Evolutionary conservation across 2,888 invertebrate species (phyloP).

Genomic region (Agrilus cyanescens): DNA sequence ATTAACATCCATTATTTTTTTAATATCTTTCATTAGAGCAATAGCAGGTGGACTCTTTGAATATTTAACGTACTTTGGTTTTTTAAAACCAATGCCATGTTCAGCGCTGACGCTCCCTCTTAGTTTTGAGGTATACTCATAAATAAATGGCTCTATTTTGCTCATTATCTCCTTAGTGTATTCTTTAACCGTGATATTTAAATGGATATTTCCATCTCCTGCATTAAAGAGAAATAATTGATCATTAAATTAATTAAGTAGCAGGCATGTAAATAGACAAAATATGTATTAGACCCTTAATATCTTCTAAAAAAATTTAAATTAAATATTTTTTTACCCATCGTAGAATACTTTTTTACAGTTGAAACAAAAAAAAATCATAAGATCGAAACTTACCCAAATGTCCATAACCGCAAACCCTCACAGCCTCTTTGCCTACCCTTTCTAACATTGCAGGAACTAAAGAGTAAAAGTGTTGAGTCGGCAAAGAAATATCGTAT

Average conservation of each 20-base stretch:
- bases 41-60: slow-evolving; percentile 68
- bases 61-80: slow-evolving; percentile 69
- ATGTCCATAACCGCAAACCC: slow-evolving; percentile 86
- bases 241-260: neutral
- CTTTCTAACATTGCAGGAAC: slow-evolving; percentile 58
- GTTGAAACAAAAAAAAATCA: neutral
- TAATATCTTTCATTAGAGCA: slow-evolving; percentile 70
- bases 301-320: too few species aligned
- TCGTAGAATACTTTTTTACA: too few species aligned
- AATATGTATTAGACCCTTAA: too few species aligned
- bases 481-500: slow-evolving; percentile 88
- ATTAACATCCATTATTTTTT: slow-evolving; percentile 82
- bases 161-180: slow-evolving; percentile 49
- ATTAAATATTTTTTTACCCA: too few species aligned
- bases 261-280: too few species aligned
- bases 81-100: slow-evolving; percentile 90
- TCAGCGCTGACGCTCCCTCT: slow-evolving; percentile 92
- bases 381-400: slow-evolving; percentile 52
- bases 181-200: slow-evolving; percentile 69
- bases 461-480: slow-evolving; percentile 70
- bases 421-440: slow-evolving; percentile 47
- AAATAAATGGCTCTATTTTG: slow-evolving; percentile 82
- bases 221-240: too few species aligned
- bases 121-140: slow-evolving; percentile 70
- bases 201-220: slow-evolving; percentile 92